Conservation (phyloP, 2,888 invertebrate species). For the Subacronicta megacephala region DNA sequence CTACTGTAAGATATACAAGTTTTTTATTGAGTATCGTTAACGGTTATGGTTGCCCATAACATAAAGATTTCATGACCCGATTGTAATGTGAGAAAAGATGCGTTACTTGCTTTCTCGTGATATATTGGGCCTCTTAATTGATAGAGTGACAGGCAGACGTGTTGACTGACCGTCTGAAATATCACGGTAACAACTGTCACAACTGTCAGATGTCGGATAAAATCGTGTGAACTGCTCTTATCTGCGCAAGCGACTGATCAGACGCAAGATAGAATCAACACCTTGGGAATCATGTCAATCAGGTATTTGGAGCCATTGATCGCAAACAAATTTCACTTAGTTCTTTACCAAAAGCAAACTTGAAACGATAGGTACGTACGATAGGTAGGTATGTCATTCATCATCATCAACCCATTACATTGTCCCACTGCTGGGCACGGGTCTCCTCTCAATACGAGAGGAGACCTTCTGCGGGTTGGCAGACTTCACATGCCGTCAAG, state of each 20-base stretch:
- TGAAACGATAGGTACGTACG: too few species aligned
- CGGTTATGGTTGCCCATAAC: too few species aligned
- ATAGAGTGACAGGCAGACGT: conserved; percentile 55
- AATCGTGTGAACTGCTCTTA: conserved; percentile 78
- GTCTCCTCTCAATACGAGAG: too few species aligned
- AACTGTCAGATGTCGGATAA: conserved; percentile 72
- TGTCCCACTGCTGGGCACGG: too few species aligned
- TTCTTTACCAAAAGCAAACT: too few species aligned
- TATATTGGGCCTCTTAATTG: conserved; percentile 37
- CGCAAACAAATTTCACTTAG: too few species aligned
- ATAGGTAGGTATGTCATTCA: too few species aligned
- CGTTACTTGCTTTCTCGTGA: conserved; percentile 22
- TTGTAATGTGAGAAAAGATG: conserved; percentile 11
- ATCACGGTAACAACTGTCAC: conserved; percentile 70
- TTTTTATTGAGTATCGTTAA: conserved; percentile 1
- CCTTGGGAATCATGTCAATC: conserved; percentile 35
- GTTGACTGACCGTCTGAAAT: conserved; percentile 66
- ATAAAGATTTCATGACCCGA: neutral
- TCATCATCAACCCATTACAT: too few species aligned
- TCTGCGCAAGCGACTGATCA: conserved; percentile 61
- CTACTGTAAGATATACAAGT: too few species aligned
- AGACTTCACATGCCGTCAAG: too few species aligned
- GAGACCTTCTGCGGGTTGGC: too few species aligned
- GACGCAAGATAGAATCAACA: conserved; percentile 49
- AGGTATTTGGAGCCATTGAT: neutral